Evolutionary conservation across 2,797 vertebrate genomes (phyloP).

Genomic region (Falco biarmicus): DNA sequence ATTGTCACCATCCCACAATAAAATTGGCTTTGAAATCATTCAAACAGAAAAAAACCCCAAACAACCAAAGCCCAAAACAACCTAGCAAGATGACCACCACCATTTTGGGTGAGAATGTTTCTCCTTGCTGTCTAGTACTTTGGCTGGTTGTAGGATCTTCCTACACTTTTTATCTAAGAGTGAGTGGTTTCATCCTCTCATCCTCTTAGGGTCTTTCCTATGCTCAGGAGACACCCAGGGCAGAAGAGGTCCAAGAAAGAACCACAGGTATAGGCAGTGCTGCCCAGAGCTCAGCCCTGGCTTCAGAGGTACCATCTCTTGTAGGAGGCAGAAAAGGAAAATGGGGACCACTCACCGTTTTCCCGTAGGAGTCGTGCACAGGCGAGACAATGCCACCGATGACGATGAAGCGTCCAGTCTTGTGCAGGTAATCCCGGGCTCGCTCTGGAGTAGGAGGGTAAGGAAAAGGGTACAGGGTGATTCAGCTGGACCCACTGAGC

Average conservation of each 20-base stretch:
- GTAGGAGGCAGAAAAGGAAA: not conserved
- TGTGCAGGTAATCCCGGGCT: constrained; percentile 94
- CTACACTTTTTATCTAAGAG: not conserved
- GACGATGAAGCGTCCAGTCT: constrained; percentile 94
- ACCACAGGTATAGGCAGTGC: not conserved
- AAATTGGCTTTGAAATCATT: not conserved
- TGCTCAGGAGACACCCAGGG: not conserved
- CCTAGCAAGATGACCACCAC: not conserved
- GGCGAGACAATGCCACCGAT: constrained; percentile 98
- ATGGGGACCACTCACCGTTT: constrained; percentile 82
- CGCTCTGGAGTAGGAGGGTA: constrained; percentile 82
- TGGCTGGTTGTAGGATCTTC: not conserved
- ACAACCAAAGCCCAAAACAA: not conserved
- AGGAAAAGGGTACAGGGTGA: not conserved
- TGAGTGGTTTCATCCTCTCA: not conserved
- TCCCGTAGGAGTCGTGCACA: constrained; percentile 96
- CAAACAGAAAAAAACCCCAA: fast-evolving
- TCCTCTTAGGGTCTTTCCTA: not conserved
- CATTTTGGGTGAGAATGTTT: not conserved
- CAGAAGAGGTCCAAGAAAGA: not conserved
- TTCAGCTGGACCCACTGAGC: not conserved
- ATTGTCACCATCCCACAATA: fast-evolving
- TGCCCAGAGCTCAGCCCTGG: not conserved
- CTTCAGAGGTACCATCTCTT: not conserved
- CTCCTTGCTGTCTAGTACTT: not conserved